Base-by-base conservation (phyloP, 92 coral and sea anemone genomes). In the Nematostella vectensis region DNA sequence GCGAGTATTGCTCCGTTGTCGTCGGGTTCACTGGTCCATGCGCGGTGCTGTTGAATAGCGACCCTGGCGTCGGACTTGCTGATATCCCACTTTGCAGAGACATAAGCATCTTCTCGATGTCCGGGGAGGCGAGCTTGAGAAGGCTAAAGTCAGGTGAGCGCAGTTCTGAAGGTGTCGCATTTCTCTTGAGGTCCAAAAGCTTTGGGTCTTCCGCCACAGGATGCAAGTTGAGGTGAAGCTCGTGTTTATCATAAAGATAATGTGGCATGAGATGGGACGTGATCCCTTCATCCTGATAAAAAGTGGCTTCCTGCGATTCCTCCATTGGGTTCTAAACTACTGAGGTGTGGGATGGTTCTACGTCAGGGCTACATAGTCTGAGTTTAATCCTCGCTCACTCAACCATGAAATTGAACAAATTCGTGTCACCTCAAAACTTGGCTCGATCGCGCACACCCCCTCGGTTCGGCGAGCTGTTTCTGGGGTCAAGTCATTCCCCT, bases 71-170 rank as follows among this genome's bases (percentile, higher is more conserved):
- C 10, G 96, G 83, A 50, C 87, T 88, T 10, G 86, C 75, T 17
- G 89, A 77, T 28, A 72, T 83, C 57, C 73, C 79, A 25, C 88
- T 70, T 62, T 93, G 99, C 89, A 93, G 69, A 29, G 99, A 88
- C 85, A 93, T 77, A 6, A 93, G 74, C 99, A 93, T 93, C 67
- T 93, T 93, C 64, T 93, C 99, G 44, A 93, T 71, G 50, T 93
- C 99, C 1, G 99, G 99, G 37, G 99, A 93, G 38, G 88, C 99
- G 20, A 93, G 83, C 66, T 87, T 93, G n/a, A 93, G 87, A 36
- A 93, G 70, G n/a, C 96, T 94, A 56, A 93, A 77, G 57, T 93
- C 99, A 2, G 96, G 96, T 13, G 99, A 87, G 17, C 75, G 91
- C 9, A 87, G 85, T 43, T 93, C 99, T 16, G 99, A 57, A 1